These are phyloP conservation scores for Cryptocephalus primarius DNA, from an alignment of 2,888 invertebrate genomes.

Conservation along the genomic window DNA sequence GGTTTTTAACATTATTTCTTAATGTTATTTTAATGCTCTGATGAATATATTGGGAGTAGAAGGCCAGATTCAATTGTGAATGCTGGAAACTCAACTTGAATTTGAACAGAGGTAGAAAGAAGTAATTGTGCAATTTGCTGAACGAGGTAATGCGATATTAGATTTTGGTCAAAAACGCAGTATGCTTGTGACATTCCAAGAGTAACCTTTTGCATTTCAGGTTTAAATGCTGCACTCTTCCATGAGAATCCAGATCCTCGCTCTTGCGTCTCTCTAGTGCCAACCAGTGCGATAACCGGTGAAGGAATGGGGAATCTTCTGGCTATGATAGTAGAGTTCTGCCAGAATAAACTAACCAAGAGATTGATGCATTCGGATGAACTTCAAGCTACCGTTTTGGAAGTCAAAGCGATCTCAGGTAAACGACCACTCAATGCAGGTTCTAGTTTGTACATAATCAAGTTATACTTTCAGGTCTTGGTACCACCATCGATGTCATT, in stretches of 20 bases:
- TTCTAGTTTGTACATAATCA: no score
- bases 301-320: constrained; percentile 94
- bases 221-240: constrained; percentile 85
- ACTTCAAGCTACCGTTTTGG: constrained; percentile 67
- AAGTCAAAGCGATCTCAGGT: constrained; percentile 94
- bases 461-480: no score
- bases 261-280: constrained; percentile 89
- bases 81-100: constrained; percentile 85
- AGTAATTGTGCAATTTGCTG: constrained; percentile 86
- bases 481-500: constrained; percentile 98
- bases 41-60: no score
- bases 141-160: constrained; percentile 50
- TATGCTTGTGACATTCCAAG: no score
- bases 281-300: constrained; percentile 95
- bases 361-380: constrained; percentile 86
- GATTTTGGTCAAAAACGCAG: no score
- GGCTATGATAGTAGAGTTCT: constrained; percentile 83
- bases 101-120: constrained; percentile 84
- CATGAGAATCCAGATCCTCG: constrained; percentile 92
- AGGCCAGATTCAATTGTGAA: no score
- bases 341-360: constrained; percentile 53
- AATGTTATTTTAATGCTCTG: no score
- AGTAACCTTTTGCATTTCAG: constrained; percentile 5
- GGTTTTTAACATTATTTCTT: no score
- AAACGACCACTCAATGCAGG: no score